These are phyloP conservation scores for Gonioctena quinquepunctata DNA, from an alignment of 1,140 invertebrate species.

Conservation along the genomic window DNA sequence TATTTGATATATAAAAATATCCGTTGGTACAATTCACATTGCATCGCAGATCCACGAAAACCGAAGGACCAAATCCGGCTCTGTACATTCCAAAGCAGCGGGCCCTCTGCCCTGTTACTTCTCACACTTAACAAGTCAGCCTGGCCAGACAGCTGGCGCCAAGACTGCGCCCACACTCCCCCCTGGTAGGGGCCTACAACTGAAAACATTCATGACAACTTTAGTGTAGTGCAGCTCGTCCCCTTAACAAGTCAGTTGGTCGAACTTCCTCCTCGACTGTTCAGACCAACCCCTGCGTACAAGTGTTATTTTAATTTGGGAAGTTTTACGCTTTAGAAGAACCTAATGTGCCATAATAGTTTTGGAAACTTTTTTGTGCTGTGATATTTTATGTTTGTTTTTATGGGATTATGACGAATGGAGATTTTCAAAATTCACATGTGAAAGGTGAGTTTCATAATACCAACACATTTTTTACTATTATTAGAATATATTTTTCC, in stretches of 20 bases:
- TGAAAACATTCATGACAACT: slow-evolving; percentile 40
- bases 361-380: slow-evolving; percentile 13
- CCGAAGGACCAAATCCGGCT: background rate
- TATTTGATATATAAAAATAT: too few relatives aligned
- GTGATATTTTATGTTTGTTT: slow-evolving; percentile 21
- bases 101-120: slow-evolving; percentile 34
- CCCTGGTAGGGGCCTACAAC: slow-evolving; percentile 26
- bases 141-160: slow-evolving; percentile 43
- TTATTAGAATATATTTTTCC: too few relatives aligned
- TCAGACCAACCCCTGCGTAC: background rate
- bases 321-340: background rate
- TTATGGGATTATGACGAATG: slow-evolving; percentile 35
- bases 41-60: too few relatives aligned
- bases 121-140: slow-evolving; percentile 43
- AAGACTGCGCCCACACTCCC: slow-evolving; percentile 15
- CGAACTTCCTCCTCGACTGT: background rate
- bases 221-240: background rate
- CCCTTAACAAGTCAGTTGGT: background rate
- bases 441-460: slow-evolving; percentile 2
- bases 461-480: background rate
- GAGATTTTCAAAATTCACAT: slow-evolving; percentile 4
- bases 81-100: slow-evolving; percentile 21
- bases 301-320: background rate
- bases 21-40: too few relatives aligned
- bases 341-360: background rate